Evolutionary conservation across 2,888 invertebrate species (phyloP), one percentile per base, ranked within the genome.

Genomic region (Leptopilina syphax): DNA sequence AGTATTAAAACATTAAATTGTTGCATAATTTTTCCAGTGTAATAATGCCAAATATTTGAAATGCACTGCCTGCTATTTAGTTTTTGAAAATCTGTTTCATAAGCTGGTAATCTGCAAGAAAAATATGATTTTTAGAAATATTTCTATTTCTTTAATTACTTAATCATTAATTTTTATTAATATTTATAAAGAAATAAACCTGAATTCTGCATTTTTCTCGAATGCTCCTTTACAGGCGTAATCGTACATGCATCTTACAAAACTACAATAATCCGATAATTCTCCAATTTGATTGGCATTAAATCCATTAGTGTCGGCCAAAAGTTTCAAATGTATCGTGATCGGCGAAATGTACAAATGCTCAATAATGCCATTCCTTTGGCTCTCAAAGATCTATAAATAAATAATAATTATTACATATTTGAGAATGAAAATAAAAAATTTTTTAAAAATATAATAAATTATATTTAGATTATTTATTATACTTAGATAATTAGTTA

Each of bases 1-100:
- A 96, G 92, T 0, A 97, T 95, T 82, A 96, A 93, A 0, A 96
- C 96, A 87, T 97, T 96, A 89, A 96, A 95, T 92, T 97, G 97
- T 89, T 96, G 96, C 79, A 96, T 93, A 83, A 96, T 93, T 91
- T 96, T 96, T 44, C 95, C 94, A 87, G 93, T 93, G 88, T 96
- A 95, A 90, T 96, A 95, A 3, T 94, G 93, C 66, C 93, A 93
- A 0, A 95, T 93, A 81, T 94, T 93, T 8, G 92, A 92, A 57
- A 93, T 68, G 44, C 95, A 92, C 65, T 93, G 93, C 4, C 91
- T 86, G 34, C 92, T 87, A 0, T 94, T 93, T 77, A 94, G 92
- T 0, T 94, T 93, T 0, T 94, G 92, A 83, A 95, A 95, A 34
- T 93, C 93, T 77, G 94, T 91, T 89, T 96, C 95, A 85, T 95